phyloP scores from a whole-genome alignment of 2,797 vertebrate genomes.

The Sebastes steindachneri region DNA sequence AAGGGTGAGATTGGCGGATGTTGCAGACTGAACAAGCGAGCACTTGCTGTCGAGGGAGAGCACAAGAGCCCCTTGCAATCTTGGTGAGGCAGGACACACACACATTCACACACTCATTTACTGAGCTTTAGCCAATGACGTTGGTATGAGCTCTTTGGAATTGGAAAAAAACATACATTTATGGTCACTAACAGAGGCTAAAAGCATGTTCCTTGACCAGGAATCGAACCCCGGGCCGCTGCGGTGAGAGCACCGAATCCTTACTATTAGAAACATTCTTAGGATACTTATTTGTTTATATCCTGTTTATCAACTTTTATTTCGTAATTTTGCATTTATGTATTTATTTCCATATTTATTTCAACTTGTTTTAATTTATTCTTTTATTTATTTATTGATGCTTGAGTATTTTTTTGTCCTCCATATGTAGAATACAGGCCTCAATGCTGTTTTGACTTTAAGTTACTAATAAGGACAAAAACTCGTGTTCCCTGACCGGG shows the following conservation, averaged over 20 bases:
- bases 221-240: constrained; percentile 79
- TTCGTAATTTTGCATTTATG: too few relatives aligned
- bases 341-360: too few relatives aligned
- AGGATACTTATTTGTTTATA: too few relatives aligned
- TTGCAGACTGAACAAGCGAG: constrained; percentile 84
- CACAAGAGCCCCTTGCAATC: constrained; percentile 98
- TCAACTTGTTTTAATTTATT: too few relatives aligned
- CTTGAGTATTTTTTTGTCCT: too few relatives aligned
- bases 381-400: too few relatives aligned
- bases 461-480: not conserved
- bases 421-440: too few relatives aligned
- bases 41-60: constrained; percentile 86
- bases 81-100: constrained; percentile 85
- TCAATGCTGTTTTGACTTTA: not conserved
- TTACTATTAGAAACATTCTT: constrained; percentile 50
- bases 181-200: not conserved
- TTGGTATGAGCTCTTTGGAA: not conserved
- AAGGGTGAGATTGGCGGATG: constrained; percentile 90
- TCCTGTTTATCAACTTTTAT: too few relatives aligned
- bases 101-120: not conserved
- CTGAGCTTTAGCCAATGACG: not conserved
- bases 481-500: constrained; percentile 70
- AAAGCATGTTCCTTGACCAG: constrained; percentile 41
- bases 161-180: not conserved
- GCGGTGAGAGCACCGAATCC: constrained; percentile 79